A percentile compares a stretch with the other conserved stretches of the same genome.
phyloP scores from a whole-genome alignment of 2,113 vertebrate species.

The Psephotus haematonotus region DNA sequence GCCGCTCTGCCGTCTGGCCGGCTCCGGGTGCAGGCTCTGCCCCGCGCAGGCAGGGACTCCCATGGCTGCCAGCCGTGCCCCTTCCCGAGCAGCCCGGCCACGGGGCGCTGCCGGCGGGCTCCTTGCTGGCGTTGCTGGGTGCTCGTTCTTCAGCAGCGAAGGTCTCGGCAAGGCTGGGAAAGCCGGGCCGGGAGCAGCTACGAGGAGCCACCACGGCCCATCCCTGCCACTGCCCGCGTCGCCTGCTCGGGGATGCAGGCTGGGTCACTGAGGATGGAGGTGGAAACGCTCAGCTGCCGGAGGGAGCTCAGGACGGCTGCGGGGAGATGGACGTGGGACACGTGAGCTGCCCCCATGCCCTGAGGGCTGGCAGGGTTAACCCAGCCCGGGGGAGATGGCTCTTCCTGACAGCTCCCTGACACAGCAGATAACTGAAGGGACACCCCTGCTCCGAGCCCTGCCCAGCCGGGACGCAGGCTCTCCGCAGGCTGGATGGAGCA shows the following conservation, averaged over 20 bases:
- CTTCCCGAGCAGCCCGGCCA: neutral
- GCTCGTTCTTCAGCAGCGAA: neutral
- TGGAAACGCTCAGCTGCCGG: slow-evolving; percentile 91
- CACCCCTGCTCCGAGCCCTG: neutral
- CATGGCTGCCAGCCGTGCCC: neutral
- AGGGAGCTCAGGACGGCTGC: slow-evolving; percentile 91
- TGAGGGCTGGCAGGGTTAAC: neutral
- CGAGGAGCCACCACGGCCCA: slow-evolving; percentile 15
- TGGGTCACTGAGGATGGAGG: slow-evolving; percentile 90
- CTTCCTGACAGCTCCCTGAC: neutral
- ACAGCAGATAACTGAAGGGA: neutral
- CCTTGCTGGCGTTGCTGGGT: fast-evolving
- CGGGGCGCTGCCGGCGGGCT: neutral
- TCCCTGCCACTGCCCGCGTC: slow-evolving; percentile 78
- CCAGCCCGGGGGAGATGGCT: neutral
- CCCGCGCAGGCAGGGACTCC: neutral
- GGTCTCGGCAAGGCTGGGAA: neutral
- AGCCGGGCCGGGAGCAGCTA: neutral
- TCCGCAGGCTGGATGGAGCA: fast-evolving
- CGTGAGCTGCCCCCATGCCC: neutral
- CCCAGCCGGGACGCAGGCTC: neutral
- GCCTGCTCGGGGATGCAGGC: slow-evolving; percentile 88
- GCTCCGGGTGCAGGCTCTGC: neutral
- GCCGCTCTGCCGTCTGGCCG: neutral
- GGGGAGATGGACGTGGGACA: neutral